Percentiles rank a stretch among this genome's conserved stretches.
These are phyloP conservation scores for Pseudococcus viburni DNA, from an alignment of 2,888 invertebrate genomes.

Conservation along the genomic window DNA sequence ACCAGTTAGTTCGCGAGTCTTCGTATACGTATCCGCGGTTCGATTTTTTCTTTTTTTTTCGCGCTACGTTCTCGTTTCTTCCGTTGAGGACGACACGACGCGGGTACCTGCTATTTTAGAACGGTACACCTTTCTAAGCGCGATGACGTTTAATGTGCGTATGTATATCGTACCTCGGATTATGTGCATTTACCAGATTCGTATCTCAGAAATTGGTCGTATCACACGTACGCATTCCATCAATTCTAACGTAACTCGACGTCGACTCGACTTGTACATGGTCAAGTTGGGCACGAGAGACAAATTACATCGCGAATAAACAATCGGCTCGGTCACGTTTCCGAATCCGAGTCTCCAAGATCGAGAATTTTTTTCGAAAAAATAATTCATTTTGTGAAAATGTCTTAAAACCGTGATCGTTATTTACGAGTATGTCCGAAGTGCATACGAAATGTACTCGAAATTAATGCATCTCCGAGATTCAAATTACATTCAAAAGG, in stretches of 20 bases:
- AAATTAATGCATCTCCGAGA: not conserved
- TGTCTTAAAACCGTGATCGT: not conserved
- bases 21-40: not conserved
- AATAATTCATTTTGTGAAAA: not conserved
- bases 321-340: not conserved
- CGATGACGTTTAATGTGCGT: not conserved
- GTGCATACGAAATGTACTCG: not conserved
- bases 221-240: conserved; percentile 11
- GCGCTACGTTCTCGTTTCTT: not conserved
- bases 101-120: not conserved
- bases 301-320: not conserved
- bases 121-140: not conserved
- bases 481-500: not conserved
- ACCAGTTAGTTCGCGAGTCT: conserved; percentile 9
- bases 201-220: not conserved
- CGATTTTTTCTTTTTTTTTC: not conserved
- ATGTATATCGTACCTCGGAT: not conserved
- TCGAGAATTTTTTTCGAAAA: not conserved
- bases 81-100: not conserved
- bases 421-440: not conserved
- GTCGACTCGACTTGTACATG: not conserved
- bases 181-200: not conserved
- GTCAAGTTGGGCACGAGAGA: not conserved
- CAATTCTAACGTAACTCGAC: not conserved
- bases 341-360: not conserved